Base-by-base conservation (phyloP, 2,888 invertebrate species). In the Folsomia candida region DNA sequence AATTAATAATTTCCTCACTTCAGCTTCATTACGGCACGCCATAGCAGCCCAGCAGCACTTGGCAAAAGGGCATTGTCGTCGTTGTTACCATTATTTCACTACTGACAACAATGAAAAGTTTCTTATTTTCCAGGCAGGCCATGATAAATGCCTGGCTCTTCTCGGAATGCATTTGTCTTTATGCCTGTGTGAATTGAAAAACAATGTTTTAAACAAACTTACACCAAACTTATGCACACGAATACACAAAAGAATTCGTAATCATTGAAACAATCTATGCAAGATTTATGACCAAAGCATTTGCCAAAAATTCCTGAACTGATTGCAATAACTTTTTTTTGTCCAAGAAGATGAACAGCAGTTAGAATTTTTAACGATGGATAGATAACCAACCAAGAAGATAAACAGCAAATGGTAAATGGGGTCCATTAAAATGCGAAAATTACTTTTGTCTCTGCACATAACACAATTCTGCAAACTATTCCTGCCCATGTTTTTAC, bases 241-340 rank as follows among this genome's bases (percentile, higher is more conserved):
- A 4, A 20, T 20, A 54, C 54, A 54, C 54, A 54, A 54, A 54
- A 20, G 54, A 54, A 54, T 54, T 54, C 54, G 6, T 54, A 54
- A 54, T 54, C 54, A 54, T 4, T 20, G 54, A 54, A 54, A 54
- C 54, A 54, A 54, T 54, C 54, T 18, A 22, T 54, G 54, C 6
- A 54, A 54, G 54, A 54, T 54, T 54, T 54, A 54, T 54, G 54
- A 22, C 22, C n/a, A 20, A 20, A 22, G 11, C 54, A 54, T 54
- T 54, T 54, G 54, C 54, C 22, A 54, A 54, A 54, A 54, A 54
- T 54, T 54, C 54, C 54, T 54, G 22, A 54, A 54, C 54, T 54
- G 54, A 54, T 54, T 54, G 54, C 54, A 54, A 54, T 54, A 37
- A 37, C 37, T 37, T 37, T 9, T n/a, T n/a, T 14, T 37, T 37